Percentiles rank a stretch among this genome's conserved stretches.
These are phyloP conservation scores for Phylloscopus trochiloides DNA, from an alignment of 2,113 vertebrate genomes.

Conservation along the genomic window DNA sequence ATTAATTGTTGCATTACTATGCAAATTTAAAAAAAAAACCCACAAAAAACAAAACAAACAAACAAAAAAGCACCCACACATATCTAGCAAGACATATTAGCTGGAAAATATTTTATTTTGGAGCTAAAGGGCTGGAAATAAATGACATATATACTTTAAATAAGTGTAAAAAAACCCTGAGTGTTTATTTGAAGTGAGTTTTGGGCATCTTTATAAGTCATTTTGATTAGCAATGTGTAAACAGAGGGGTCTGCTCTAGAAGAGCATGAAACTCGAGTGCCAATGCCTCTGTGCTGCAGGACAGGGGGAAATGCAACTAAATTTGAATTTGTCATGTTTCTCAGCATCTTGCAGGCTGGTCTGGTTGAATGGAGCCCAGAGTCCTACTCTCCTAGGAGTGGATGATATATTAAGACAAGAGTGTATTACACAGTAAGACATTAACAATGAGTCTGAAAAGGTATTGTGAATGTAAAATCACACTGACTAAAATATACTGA, in stretches of 20 bases:
- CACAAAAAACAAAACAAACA: no score
- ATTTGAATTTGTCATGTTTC: background rate
- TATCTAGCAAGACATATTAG: background rate
- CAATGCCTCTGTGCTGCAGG: background rate
- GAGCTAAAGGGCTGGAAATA: background rate
- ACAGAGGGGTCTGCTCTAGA: background rate
- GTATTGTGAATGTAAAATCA: conserved; percentile 65
- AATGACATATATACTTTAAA: background rate
- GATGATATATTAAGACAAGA: conserved; percentile 68
- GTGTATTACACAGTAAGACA: conserved; percentile 40
- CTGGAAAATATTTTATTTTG: background rate
- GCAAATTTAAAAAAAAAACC: background rate
- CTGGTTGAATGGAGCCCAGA: background rate
- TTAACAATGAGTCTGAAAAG: conserved; percentile 70
- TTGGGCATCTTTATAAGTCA: background rate
- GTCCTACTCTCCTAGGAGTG: background rate
- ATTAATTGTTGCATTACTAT: background rate
- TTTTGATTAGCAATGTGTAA: background rate
- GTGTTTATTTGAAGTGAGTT: background rate
- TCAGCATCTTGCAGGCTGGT: background rate
- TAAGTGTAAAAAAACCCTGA: background rate
- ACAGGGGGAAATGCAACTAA: background rate
- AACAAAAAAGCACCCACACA: no score
- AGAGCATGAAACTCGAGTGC: background rate
- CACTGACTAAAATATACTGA: conserved; percentile 76